phyloP scores from a whole-genome alignment of 1,140 invertebrate genomes.

The Parapsyche elsis region DNA sequence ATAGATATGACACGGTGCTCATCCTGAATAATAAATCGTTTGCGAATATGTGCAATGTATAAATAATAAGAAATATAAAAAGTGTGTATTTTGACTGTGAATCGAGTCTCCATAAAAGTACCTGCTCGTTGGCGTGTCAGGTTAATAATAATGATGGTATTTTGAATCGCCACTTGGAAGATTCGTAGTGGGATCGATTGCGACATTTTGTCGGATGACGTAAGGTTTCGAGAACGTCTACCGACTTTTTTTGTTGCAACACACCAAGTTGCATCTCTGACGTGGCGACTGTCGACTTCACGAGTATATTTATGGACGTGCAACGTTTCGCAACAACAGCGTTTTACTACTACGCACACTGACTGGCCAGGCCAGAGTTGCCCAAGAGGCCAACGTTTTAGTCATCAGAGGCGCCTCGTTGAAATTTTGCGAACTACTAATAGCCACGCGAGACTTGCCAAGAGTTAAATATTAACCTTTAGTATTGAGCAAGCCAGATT shows the following conservation, averaged over 20 bases:
- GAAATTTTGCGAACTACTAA: too few relatives aligned
- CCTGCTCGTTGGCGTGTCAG: too few relatives aligned
- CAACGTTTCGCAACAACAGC: not conserved
- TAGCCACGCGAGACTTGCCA: too few relatives aligned
- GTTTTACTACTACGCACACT: not conserved
- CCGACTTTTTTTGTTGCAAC: not conserved
- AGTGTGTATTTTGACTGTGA: too few relatives aligned
- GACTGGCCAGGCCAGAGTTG: not conserved
- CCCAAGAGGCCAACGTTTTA: too few relatives aligned
- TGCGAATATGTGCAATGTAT: not conserved
- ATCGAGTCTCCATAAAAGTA: too few relatives aligned
- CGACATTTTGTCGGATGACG: not conserved
- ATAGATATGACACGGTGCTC: conserved; percentile 12
- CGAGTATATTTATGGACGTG: not conserved
- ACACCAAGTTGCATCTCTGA: not conserved
- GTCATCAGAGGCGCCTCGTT: too few relatives aligned
- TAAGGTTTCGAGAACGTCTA: not conserved
- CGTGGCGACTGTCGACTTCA: not conserved
- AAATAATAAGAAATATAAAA: not conserved
- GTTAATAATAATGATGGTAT: too few relatives aligned
- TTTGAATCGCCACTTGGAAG: too few relatives aligned
- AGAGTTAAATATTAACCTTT: too few relatives aligned
- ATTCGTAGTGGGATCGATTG: not conserved
- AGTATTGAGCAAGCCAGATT: too few relatives aligned
- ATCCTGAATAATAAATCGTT: not conserved